phyloP scores from a whole-genome alignment of 2,113 vertebrate genomes.

The Syngnathus scovelli region DNA sequence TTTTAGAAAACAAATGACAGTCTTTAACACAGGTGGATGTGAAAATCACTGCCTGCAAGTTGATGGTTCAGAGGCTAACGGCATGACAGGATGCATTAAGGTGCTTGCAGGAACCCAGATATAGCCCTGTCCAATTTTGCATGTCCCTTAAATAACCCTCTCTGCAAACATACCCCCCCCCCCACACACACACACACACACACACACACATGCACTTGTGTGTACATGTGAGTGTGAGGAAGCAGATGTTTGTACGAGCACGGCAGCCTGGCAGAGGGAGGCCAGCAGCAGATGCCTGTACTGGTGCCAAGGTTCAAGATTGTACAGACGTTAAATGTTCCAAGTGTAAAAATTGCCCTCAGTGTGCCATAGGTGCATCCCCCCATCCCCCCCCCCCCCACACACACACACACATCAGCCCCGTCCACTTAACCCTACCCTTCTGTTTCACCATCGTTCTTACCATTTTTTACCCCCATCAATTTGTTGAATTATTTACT shows the following conservation, averaged over 20 bases:
- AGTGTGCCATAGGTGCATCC: constrained; percentile 82
- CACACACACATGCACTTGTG: neutral
- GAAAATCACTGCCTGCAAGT: constrained; percentile 90
- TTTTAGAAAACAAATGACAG: constrained; percentile 99
- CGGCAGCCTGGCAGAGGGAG: constrained; percentile 89
- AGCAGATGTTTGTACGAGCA: constrained; percentile 98
- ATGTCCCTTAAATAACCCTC: constrained; percentile 60
- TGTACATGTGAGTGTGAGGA: constrained; percentile 72
- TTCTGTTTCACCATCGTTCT: constrained; percentile 64
- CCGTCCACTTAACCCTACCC: constrained; percentile 73
- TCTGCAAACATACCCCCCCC: constrained; percentile 40
- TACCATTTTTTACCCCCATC: constrained; percentile 61
- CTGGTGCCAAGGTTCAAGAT: constrained; percentile 93
- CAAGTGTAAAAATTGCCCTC: constrained; percentile 39
- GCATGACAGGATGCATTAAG: constrained; percentile 99
- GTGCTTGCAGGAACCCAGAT: constrained; percentile 88
- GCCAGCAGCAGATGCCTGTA: constrained; percentile 96
- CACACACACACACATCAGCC: constrained; percentile 33
- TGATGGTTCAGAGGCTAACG: constrained; percentile 98
- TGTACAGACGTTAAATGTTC: constrained; percentile 92
- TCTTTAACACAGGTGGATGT: constrained; percentile 99
- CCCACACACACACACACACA: neutral
- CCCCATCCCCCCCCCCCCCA: constrained; percentile 74
- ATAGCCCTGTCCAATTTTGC: constrained; percentile 91
- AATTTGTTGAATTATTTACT: constrained; percentile 67